Evolutionary conservation across 2,888 invertebrate species (phyloP), one percentile per base, ranked within the genome.

Genomic region (Chymomyza caudatula): DNA sequence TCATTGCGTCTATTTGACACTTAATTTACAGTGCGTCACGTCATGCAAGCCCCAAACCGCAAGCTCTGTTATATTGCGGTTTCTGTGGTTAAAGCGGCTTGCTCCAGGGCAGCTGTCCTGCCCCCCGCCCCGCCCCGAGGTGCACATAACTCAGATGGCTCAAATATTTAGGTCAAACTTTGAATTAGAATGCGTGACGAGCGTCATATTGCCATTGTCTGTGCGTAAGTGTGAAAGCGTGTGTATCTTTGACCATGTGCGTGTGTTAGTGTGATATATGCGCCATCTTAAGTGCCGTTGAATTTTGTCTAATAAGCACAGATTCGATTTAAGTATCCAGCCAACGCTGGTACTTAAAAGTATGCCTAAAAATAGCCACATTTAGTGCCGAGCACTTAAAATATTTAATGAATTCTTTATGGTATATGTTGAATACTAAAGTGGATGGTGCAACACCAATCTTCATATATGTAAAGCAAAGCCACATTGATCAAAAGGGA

Each of bases 141-240:
- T 11, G 2, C 8, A 5, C 2, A 11, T 11, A 37, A 11, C 29
- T 37, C 29, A 37, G 29, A 8, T 37, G 29, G 29, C 29, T 37
- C 11, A 37, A 57, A 53, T 69, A 85, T 82, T 76, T 82, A 71
- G 85, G 85, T 82, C 79, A 82, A 59, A 82, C 65, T 71, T 66
- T 52, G 66, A 78, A 84, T 81, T 81, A 81, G 82, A 79, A 82
- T 81, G 65, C 71, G 69, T 60, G 67, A 53, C 72, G 57, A 51
- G 56, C 42, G 37, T 57, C 55, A 62, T 55, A 51, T 51, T 57
- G 37, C 8, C 22, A 8, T 55, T 23, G 13, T 13, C 23, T n/a
- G 17, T 43, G 42, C 15, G 23, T 43, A 4, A 29, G 44, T 60
- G 29, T 8, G 47, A 15, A 54, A 51, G 49, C 19, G 43, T 51